phyloP scores from a whole-genome alignment of 2,797 vertebrate species.

The Denticeps clupeoides region DNA sequence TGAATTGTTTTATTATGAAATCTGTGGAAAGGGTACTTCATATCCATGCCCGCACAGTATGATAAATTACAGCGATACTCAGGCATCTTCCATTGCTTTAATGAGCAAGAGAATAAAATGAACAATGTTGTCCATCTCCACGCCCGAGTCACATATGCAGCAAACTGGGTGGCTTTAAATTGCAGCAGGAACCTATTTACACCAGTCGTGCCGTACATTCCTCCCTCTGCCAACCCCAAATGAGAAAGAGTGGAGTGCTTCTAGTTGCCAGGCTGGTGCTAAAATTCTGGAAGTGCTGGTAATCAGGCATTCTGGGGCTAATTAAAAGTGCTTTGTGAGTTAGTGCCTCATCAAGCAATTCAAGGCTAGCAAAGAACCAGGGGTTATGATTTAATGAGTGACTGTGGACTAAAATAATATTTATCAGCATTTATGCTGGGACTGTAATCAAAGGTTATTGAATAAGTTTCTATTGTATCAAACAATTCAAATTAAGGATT shows the following conservation, averaged over 20 bases:
- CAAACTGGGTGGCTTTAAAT: too few relatives aligned
- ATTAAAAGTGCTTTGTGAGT: constrained; percentile 24
- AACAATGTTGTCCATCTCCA: too few relatives aligned
- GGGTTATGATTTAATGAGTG: constrained; percentile 21
- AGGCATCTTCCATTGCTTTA: too few relatives aligned
- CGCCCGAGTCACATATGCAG: too few relatives aligned
- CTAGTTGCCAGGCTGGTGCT: constrained; percentile 14
- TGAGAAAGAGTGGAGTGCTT: background rate
- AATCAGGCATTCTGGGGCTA: constrained; percentile 16
- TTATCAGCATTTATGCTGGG: constrained; percentile 15
- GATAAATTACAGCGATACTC: too few relatives aligned
- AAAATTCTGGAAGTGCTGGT: constrained; percentile 21
- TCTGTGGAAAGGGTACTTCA: too few relatives aligned
- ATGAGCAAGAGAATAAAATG: too few relatives aligned
- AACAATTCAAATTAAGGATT: constrained; percentile 7
- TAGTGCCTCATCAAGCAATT: constrained; percentile 13
- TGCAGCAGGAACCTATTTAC: too few relatives aligned
- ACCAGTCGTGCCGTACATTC: too few relatives aligned
- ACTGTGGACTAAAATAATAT: constrained; percentile 15
- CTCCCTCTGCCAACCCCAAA: background rate
- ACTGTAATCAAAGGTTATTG: constrained; percentile 14
- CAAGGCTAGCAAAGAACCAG: constrained; percentile 21
- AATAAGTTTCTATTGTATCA: constrained; percentile 14
- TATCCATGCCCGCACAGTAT: too few relatives aligned
- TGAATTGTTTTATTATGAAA: too few relatives aligned